Percentiles rank a stretch among this genome's conserved stretches.
Conservation (phyloP, 2,888 invertebrate species). For the Ophion ellenae region DNA sequence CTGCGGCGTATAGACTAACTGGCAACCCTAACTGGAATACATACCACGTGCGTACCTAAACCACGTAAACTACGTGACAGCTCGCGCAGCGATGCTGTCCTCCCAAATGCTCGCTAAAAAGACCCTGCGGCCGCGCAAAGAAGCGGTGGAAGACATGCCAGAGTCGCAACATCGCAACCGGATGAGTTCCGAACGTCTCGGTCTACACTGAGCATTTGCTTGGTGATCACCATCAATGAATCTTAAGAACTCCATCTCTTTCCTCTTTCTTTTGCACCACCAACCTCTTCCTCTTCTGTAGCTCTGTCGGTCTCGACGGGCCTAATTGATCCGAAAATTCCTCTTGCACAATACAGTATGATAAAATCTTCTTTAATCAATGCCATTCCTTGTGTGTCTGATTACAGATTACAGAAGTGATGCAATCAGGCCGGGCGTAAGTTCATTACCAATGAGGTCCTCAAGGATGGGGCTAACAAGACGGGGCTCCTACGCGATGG, state of each 20-base stretch:
- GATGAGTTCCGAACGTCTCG: conserved; percentile 47
- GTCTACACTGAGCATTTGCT: conserved; percentile 45
- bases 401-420: conserved; percentile 79
- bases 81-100: conserved; percentile 23
- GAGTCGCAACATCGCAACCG: conserved; percentile 26
- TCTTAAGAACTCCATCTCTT: background rate
- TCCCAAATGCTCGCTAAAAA: conserved; percentile 29
- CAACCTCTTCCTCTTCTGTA: background rate
- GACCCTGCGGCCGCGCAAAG: background rate
- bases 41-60: no score
- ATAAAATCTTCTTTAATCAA: conserved; percentile 31
- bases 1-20: no score
- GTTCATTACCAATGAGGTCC: conserved; percentile 64
- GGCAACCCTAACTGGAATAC: no score
- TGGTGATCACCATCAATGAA: background rate
- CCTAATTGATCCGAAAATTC: conserved; percentile 53
- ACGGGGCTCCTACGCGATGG: conserved; percentile 66
- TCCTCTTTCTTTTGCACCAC: background rate
- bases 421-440: conserved; percentile 75
- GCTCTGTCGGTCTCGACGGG: background rate
- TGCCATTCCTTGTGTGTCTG: conserved; percentile 47
- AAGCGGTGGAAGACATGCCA: no score
- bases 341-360: conserved; percentile 36
- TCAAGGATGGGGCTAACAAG: conserved; percentile 73
- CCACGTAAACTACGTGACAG: no score